Conservation (phyloP, 2,797 vertebrate genomes). For the Protonibea diacanthus region DNA sequence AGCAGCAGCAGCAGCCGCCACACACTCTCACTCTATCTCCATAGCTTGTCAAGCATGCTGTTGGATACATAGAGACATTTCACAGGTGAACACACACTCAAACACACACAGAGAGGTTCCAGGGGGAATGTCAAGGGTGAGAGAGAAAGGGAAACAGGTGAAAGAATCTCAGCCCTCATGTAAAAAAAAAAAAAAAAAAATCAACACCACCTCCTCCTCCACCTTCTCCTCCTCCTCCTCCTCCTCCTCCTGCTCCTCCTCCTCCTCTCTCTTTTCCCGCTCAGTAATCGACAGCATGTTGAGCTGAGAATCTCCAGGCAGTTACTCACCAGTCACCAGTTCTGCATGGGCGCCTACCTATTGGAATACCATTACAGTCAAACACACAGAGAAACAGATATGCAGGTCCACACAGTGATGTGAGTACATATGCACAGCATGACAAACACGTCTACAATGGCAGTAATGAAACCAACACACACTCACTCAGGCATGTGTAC, state of each 20-base stretch:
- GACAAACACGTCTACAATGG: slow-evolving; percentile 21
- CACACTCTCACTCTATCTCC: slow-evolving; percentile 16
- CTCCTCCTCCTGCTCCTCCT: too few relatives aligned
- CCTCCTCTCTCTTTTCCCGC: background rate
- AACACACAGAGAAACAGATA: slow-evolving; percentile 17
- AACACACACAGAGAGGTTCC: slow-evolving; percentile 36
- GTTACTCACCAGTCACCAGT: slow-evolving; percentile 43
- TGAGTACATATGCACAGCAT: background rate
- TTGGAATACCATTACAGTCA: slow-evolving; percentile 54
- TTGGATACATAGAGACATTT: slow-evolving; percentile 60
- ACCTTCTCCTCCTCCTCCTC: slow-evolving; percentile 1
- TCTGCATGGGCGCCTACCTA: slow-evolving; percentile 55
- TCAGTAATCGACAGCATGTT: slow-evolving; percentile 44
- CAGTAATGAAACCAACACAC: slow-evolving; percentile 18
- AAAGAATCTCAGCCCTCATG: slow-evolving; percentile 30
- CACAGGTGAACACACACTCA: slow-evolving; percentile 67
- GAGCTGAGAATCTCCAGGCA: slow-evolving; percentile 59
- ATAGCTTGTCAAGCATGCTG: slow-evolving; percentile 56
- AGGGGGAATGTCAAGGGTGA: slow-evolving; percentile 33
- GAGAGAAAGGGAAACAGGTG: slow-evolving; percentile 4
- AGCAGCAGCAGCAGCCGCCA: slow-evolving; percentile 1
- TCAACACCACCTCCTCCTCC: background rate
- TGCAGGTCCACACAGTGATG: background rate
- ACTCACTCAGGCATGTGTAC: too few relatives aligned
- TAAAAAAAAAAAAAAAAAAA: slow-evolving; percentile 44